Conservation (phyloP, 2,797 vertebrate genomes). For the Pseudomugil tenellus region DNA sequence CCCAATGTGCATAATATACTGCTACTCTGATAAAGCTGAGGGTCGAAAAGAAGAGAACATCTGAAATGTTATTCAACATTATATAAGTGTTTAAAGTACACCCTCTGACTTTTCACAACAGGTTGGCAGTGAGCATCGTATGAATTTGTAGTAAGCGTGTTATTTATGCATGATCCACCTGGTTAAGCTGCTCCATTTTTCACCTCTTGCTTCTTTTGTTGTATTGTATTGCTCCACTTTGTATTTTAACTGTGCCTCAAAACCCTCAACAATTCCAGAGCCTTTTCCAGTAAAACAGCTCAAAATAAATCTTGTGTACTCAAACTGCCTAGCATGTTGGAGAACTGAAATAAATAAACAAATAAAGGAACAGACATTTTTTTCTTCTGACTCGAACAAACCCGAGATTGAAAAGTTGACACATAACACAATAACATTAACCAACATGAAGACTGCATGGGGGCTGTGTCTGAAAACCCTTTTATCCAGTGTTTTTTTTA, state of each 20-base stretch:
- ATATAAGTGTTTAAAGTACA: background rate
- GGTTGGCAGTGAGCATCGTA: slow-evolving; percentile 2
- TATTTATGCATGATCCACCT: slow-evolving; percentile 14
- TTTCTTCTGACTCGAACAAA: slow-evolving; percentile 21
- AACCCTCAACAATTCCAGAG: slow-evolving; percentile 9
- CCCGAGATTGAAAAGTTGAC: slow-evolving; percentile 5
- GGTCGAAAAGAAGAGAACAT: background rate
- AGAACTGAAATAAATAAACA: slow-evolving; percentile 19
- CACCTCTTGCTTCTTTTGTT: slow-evolving; percentile 13
- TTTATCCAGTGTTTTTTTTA: background rate
- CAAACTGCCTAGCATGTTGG: slow-evolving; percentile 6
- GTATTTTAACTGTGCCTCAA: background rate
- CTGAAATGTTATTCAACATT: slow-evolving; percentile 5
- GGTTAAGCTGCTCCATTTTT: slow-evolving; percentile 14
- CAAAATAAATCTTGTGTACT: slow-evolving; percentile 22
- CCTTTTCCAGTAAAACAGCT: slow-evolving; percentile 13
- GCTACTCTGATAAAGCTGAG: background rate
- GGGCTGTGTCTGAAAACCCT: background rate
- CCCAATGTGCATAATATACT: background rate
- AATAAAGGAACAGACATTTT: slow-evolving; percentile 5
- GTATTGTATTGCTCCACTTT: background rate
- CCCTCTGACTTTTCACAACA: background rate
- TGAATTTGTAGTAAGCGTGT: background rate
- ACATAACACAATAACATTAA: background rate
- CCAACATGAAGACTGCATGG: slow-evolving; percentile 1